A percentile compares a stretch with the other conserved stretches of the same genome.
Conservation (phyloP, 2,113 vertebrate genomes). For the Protobothrops mucrosquamatus region DNA sequence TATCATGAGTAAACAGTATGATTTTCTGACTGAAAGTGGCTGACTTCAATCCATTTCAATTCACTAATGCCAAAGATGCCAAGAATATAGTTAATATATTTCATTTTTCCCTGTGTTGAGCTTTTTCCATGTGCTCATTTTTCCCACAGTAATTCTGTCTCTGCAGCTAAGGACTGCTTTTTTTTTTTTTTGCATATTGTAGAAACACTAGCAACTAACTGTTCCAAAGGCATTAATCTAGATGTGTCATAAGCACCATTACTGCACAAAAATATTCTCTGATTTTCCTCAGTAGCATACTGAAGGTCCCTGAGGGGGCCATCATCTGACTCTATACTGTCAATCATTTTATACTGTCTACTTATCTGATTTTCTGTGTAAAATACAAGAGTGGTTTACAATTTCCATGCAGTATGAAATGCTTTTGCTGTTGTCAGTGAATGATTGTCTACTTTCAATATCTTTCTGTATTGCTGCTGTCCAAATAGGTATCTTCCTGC, state of each 20-base stretch:
- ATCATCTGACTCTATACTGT: not conserved
- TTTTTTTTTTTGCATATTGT: not conserved
- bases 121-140: not conserved
- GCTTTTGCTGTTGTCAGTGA: not conserved
- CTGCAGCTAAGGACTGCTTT: not conserved
- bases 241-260: not conserved
- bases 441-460: not conserved
- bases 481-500: not conserved
- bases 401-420: not conserved
- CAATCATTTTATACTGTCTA: not conserved
- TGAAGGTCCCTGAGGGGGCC: not conserved
- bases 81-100: not conserved
- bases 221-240: not conserved
- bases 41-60: not conserved
- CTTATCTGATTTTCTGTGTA: not conserved
- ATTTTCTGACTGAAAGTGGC: not conserved
- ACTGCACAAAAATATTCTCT: not conserved
- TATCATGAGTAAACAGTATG: not conserved
- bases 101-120: not conserved
- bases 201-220: not conserved
- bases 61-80: not conserved
- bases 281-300: not conserved
- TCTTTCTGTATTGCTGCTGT: not conserved
- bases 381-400: not conserved
- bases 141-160: not conserved